Base-by-base conservation (phyloP, 2,797 vertebrate genomes). In the Hippoglossus hippoglossus region DNA sequence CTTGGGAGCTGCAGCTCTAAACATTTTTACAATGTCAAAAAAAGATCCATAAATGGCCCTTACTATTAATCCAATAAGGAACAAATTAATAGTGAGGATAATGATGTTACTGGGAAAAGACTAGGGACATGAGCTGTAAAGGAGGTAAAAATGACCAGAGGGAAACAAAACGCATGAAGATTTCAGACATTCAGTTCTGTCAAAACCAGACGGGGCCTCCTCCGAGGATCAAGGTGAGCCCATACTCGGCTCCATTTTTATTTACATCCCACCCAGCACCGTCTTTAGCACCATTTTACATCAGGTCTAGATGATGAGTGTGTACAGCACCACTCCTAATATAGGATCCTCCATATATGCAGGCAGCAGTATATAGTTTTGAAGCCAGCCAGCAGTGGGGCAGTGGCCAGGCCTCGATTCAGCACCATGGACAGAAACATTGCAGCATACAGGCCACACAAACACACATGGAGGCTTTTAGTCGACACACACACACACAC, bases 361-460 rank as follows among this genome's bases (percentile, higher is more conserved):
- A 36, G 28, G 22, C 34, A 57, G 13, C 9, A n/a, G 31, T 4
- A 22, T 4, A 8, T 19, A 78, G 69, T 71, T 77, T 16, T 58
- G 74, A 66, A 84, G 77, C 61, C 81, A 75, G 64, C 47, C 44
- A 18, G 44, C 12, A 11, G 78, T 82, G 15, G 86, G 91, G 86
- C 85, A 88, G 83, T 89, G 91, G 87, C 91, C 63, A 75, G 89
- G 93, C 91, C 89, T 80, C 28, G 13, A 28, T 92, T 91, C 93
- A 94, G 92, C 80, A 93, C 93, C 91, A 58, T 63, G 92, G 94
- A 94, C 85, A 94, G 94, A 79, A 88, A 86, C 90, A 85, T 87
- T 90, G 90, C 90, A 91, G 88, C 44, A 65, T 46, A 46, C 76
- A 83, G 84, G 88, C 86, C 88, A 84, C 78, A 75, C 69, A 82